These are phyloP conservation scores for Brachionus koreanus DNA, from an alignment of 1,140 invertebrate genomes.

Conservation along the genomic window DNA sequence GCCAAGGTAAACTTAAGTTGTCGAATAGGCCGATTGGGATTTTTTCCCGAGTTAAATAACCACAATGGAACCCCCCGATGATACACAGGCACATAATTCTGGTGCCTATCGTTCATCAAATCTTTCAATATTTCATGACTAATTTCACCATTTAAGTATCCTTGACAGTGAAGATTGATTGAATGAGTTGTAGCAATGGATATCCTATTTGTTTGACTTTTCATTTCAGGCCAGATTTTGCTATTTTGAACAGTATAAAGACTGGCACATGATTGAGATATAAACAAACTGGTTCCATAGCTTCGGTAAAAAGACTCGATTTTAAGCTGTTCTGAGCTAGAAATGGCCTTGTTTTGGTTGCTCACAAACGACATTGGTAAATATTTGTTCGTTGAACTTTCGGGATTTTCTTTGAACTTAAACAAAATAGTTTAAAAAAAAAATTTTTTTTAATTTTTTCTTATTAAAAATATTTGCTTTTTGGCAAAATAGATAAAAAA, in stretches of 20 bases:
- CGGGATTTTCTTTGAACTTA: not conserved
- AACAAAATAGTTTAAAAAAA: not conserved
- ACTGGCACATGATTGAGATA: conserved; percentile 18
- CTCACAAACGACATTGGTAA: not conserved
- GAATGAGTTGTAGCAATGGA: conserved; percentile 5
- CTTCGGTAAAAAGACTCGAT: conserved; percentile 34
- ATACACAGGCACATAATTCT: conserved; percentile 22
- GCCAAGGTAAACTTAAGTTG: conserved; percentile 19
- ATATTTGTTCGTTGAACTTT: not conserved
- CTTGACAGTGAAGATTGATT: not conserved
- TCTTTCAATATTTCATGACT: conserved; percentile 24
- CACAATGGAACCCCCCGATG: conserved; percentile 31
- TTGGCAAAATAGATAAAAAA: not conserved
- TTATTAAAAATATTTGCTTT: not conserved
- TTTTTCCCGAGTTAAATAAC: conserved; percentile 38
- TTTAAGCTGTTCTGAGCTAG: not conserved
- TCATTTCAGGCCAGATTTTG: not conserved
- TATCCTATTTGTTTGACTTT: not conserved
- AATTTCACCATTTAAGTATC: not conserved
- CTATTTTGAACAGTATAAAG: not conserved
- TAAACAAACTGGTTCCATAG: conserved; percentile 15
- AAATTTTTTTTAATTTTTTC: not conserved
- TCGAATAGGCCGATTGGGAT: not conserved
- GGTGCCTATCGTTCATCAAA: conserved; percentile 4
- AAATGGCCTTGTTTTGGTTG: not conserved